These are phyloP conservation scores for Microtus montanus DNA, from an alignment of 2,113 vertebrate genomes.

Conservation along the genomic window DNA sequence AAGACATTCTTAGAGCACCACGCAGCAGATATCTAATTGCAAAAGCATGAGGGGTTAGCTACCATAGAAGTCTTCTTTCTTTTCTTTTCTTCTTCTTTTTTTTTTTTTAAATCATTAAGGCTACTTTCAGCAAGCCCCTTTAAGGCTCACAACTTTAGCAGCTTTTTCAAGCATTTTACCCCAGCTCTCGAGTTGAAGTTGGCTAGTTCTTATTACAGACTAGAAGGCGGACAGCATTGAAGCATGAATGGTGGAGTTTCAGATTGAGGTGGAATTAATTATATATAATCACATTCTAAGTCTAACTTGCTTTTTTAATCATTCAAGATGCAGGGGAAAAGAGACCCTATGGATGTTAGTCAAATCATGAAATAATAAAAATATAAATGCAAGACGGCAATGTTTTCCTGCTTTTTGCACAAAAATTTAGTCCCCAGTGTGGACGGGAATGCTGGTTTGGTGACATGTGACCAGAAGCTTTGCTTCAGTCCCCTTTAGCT, in stretches of 20 bases:
- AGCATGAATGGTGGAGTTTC: conserved; percentile 27
- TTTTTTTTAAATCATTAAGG: neutral
- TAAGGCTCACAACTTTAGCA: neutral
- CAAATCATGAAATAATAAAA: conserved; percentile 65
- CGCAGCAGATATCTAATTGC: conserved; percentile 40
- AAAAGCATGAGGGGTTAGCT: conserved; percentile 37
- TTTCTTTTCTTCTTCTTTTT: neutral
- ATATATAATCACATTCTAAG: conserved; percentile 49
- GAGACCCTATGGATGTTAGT: neutral
- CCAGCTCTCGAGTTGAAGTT: neutral
- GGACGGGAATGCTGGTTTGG: neutral
- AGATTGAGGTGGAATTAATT: conserved; percentile 64
- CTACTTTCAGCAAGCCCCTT: neutral
- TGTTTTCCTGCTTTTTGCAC: neutral
- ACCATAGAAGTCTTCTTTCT: too few species aligned
- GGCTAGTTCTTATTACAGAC: neutral
- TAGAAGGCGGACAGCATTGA: neutral
- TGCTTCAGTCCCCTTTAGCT: neutral
- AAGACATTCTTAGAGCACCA: conserved; percentile 56
- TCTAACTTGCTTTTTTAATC: conserved; percentile 64
- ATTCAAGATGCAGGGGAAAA: conserved; percentile 55
- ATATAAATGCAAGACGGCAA: conserved; percentile 45
- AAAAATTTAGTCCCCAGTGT: neutral
- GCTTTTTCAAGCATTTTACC: neutral
- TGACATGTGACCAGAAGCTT: neutral